phyloP scores from a whole-genome alignment of 1,140 invertebrate genomes.

The Idris sp. region DNA sequence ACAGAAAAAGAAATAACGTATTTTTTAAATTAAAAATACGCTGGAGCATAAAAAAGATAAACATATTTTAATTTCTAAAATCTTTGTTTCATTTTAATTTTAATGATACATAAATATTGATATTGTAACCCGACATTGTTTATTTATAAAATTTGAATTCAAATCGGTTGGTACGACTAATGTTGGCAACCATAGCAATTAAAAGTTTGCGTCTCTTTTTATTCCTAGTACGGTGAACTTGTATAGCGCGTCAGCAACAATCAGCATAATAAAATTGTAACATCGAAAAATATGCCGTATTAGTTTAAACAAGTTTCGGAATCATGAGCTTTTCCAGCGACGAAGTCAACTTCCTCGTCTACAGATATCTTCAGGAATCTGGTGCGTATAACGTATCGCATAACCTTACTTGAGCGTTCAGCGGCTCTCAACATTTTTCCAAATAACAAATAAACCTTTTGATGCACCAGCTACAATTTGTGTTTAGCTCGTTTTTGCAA shows the following conservation, averaged over 20 bases:
- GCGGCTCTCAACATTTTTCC: slow-evolving; percentile 13
- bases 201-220: slow-evolving; percentile 29
- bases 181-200: not conserved
- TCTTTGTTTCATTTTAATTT: no score
- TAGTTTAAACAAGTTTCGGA: slow-evolving; percentile 54
- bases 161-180: no score
- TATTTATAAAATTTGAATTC: no score
- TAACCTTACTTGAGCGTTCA: slow-evolving; percentile 65
- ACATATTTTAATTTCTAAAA: no score
- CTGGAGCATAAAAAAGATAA: no score
- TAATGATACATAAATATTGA: no score
- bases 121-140: no score
- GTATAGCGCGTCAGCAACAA: slow-evolving; percentile 53
- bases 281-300: slow-evolving; percentile 45
- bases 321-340: slow-evolving; percentile 99
- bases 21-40: no score
- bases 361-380: slow-evolving; percentile 98
- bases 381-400: slow-evolving; percentile 81
- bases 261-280: slow-evolving; percentile 15
- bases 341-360: slow-evolving; percentile 99
- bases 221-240: slow-evolving; percentile 26
- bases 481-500: no score
- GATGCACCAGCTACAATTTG: no score
- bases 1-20: no score
- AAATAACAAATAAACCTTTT: no score